phyloP scores from a whole-genome alignment of 2,113 vertebrate genomes.

The Rhadina sibilatrix region DNA sequence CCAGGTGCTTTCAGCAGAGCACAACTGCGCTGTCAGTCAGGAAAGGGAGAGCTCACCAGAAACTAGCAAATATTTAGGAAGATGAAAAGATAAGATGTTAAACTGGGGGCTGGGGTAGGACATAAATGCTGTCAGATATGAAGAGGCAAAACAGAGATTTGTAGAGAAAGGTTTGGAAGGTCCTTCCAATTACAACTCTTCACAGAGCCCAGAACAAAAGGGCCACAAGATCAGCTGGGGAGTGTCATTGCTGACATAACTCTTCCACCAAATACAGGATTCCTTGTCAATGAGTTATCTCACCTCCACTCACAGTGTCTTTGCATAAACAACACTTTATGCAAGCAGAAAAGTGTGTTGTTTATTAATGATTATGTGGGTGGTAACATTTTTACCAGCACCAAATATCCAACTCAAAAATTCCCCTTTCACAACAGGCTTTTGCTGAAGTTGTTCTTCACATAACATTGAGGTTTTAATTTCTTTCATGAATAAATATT shows the following conservation, averaged over 20 bases:
- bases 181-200: background rate
- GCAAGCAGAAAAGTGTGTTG: background rate
- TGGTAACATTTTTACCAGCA: background rate
- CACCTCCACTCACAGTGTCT: background rate
- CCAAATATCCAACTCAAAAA: background rate
- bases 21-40: background rate
- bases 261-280: background rate
- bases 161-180: background rate
- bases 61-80: background rate
- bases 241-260: background rate
- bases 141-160: background rate
- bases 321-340: background rate
- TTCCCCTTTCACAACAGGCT: background rate
- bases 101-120: background rate
- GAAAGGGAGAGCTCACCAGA: background rate
- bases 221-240: background rate
- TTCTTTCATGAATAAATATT: background rate
- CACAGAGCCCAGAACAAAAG: background rate
- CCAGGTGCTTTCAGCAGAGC: background rate
- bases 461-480: background rate
- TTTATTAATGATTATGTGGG: background rate
- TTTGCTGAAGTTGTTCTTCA: background rate
- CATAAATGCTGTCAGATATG: background rate
- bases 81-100: background rate
- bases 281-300: background rate